Conservation (phyloP, 2,888 invertebrate genomes). For the Cephus runcator region DNA sequence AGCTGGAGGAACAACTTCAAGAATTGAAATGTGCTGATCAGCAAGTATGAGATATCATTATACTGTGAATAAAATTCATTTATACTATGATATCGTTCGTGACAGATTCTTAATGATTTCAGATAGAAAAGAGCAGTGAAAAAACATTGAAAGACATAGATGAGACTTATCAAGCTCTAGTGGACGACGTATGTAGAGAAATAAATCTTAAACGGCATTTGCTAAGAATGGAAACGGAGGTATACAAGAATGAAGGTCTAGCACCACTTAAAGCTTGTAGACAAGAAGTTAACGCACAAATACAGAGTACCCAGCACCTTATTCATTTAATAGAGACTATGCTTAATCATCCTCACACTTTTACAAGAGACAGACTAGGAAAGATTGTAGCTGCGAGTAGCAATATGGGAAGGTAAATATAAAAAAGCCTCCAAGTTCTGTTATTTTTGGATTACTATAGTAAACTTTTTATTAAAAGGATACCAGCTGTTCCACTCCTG, state of each 20-base stretch:
- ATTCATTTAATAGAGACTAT: slow-evolving; percentile 28
- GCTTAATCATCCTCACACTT: slow-evolving; percentile 55
- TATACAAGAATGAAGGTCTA: slow-evolving; percentile 55
- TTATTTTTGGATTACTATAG: neutral
- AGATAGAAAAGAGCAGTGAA: slow-evolving; percentile 39
- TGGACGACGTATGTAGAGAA: slow-evolving; percentile 34
- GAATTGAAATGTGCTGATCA: slow-evolving; percentile 42
- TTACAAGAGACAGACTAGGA: slow-evolving; percentile 53
- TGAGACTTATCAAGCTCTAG: slow-evolving; percentile 37
- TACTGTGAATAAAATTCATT: neutral
- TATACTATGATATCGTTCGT: neutral
- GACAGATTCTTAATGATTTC: slow-evolving; percentile 4
- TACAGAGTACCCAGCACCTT: slow-evolving; percentile 36
- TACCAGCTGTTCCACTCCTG: slow-evolving; percentile 70
- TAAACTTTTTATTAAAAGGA: slow-evolving; percentile 38
- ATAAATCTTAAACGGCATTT: slow-evolving; percentile 41
- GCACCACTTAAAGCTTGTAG: slow-evolving; percentile 62
- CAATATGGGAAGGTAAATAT: slow-evolving; percentile 58
- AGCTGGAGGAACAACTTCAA: slow-evolving; percentile 40
- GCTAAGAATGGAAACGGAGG: slow-evolving; percentile 40
- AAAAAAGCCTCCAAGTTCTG: neutral
- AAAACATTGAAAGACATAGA: slow-evolving; percentile 39
- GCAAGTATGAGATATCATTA: slow-evolving; percentile 28
- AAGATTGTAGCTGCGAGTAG: slow-evolving; percentile 38
- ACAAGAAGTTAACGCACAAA: slow-evolving; percentile 58